phyloP scores from a whole-genome alignment of 2,797 vertebrate genomes.

The Botia almorhae region DNA sequence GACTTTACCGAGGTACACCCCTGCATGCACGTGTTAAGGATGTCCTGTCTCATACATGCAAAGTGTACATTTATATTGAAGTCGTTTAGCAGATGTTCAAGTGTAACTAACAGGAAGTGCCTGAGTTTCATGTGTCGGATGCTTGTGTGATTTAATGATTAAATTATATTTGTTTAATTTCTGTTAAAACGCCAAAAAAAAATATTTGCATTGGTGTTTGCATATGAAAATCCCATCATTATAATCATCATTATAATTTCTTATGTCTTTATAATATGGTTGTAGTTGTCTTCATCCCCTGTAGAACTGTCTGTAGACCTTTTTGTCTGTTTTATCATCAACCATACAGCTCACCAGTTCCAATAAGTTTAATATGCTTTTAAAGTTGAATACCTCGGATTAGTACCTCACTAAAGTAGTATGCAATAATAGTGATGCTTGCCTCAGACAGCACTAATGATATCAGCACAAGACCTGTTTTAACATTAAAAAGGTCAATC shows the following conservation, averaged over 20 bases:
- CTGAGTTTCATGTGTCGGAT: neutral
- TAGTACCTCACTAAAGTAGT: neutral
- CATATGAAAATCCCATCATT: no score
- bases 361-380: no score
- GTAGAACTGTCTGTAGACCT: no score
- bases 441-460: neutral
- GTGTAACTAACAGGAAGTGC: slow-evolving; percentile 9
- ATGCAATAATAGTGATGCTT: neutral
- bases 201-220: no score
- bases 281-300: no score
- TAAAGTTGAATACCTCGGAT: neutral
- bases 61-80: neutral
- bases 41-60: neutral
- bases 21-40: neutral
- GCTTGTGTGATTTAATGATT: neutral
- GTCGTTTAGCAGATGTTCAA: neutral
- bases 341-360: no score
- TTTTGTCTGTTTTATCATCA: no score
- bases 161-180: neutral
- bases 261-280: no score
- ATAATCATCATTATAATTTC: no score
- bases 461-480: neutral
- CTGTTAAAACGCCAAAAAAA: no score
- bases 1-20: neutral
- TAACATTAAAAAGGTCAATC: neutral